Conservation (phyloP, 92 coral and sea anemone species). For the Pocillopora meandrina region DNA sequence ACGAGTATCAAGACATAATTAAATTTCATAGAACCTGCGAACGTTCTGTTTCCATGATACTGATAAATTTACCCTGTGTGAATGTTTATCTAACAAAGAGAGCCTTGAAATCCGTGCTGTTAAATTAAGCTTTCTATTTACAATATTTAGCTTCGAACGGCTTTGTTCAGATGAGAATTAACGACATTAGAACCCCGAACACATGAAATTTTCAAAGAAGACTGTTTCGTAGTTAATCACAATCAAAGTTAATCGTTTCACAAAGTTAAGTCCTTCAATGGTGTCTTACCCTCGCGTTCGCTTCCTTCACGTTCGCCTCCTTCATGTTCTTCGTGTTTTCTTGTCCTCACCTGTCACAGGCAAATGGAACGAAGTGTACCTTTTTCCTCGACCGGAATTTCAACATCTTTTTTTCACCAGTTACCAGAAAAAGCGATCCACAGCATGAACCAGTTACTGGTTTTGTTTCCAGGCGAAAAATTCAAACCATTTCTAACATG, state of each 20-base stretch:
- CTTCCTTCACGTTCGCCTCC: background rate
- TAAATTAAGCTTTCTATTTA: background rate
- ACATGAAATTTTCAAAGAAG: background rate
- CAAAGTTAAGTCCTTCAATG: background rate
- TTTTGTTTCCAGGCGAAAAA: background rate
- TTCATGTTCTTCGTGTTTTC: background rate
- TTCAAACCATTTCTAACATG: background rate
- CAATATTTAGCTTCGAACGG: background rate
- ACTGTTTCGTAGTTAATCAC: too few relatives aligned
- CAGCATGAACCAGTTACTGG: background rate
- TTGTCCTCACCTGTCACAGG: background rate
- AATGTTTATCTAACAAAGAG: background rate
- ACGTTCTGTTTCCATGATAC: background rate
- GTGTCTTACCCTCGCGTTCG: background rate
- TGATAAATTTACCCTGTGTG: background rate
- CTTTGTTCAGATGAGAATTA: background rate
- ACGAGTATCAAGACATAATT: slow-evolving; percentile 19
- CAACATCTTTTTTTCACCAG: background rate
- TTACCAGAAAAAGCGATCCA: background rate
- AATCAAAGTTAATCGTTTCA: too few relatives aligned
- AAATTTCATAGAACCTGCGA: slow-evolving; percentile 5
- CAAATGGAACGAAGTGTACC: background rate
- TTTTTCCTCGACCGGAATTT: background rate
- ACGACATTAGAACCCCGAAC: background rate
- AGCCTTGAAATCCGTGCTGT: background rate